phyloP scores from a whole-genome alignment of 2,888 invertebrate species.

The Peribatodes rhomboidaria region DNA sequence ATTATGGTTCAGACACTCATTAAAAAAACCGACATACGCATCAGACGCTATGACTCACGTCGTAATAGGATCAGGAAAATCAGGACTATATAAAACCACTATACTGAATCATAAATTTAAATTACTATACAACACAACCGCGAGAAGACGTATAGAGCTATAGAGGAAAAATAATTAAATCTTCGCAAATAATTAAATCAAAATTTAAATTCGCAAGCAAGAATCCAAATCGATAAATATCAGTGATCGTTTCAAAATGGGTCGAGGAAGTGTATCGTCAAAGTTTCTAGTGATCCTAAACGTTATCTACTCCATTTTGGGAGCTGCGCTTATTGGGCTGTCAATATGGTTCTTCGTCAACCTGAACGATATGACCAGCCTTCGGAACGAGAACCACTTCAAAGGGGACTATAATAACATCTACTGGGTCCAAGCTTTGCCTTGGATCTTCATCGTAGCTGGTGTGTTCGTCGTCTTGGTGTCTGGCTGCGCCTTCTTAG shows the following conservation, averaged over 20 bases:
- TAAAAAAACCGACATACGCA: not conserved
- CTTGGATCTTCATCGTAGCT: not conserved
- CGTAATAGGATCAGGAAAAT: not conserved
- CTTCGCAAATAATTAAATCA: not conserved
- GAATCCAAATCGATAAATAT: not conserved
- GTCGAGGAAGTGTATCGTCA: constrained; percentile 11
- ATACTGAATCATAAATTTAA: not conserved
- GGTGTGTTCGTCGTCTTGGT: not conserved
- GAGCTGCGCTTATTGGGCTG: not conserved
- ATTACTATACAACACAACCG: not conserved
- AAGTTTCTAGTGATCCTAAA: constrained; percentile 12
- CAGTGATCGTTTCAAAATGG: constrained; percentile 5
- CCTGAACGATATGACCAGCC: not conserved
- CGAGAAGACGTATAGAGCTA: not conserved
- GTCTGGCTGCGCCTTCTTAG: constrained; percentile 11
- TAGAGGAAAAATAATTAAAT: not conserved
- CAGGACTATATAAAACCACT: not conserved
- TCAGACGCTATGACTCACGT: not conserved
- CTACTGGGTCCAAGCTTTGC: not conserved
- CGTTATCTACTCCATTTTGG: constrained; percentile 2
- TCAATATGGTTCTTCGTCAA: not conserved
- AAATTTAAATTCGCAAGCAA: not conserved
- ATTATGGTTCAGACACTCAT: not conserved
- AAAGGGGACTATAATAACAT: not conserved
- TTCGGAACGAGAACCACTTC: constrained; percentile 12